phyloP scores from a whole-genome alignment of 2,888 invertebrate species.

The Erebia ligea region DNA sequence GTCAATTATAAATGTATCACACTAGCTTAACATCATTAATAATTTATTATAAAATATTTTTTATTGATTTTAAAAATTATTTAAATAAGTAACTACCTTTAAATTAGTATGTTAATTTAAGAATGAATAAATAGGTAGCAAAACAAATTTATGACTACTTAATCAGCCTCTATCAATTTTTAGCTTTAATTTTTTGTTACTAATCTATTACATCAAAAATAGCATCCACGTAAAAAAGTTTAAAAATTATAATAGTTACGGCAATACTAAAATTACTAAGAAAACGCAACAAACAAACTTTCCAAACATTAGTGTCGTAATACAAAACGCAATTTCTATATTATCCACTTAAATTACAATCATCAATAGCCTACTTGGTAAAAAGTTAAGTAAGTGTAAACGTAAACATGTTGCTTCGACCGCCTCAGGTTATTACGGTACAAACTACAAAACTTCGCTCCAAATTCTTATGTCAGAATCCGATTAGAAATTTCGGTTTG shows the following conservation, averaged over 20 bases:
- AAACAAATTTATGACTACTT: too few relatives aligned
- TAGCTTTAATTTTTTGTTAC: too few relatives aligned
- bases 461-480: slow-evolving; percentile 66
- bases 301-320: slow-evolving; percentile 8
- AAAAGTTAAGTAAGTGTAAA: slow-evolving; percentile 32
- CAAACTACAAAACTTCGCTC: slow-evolving; percentile 50
- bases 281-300: slow-evolving; percentile 7
- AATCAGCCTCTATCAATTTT: too few relatives aligned
- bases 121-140: too few relatives aligned
- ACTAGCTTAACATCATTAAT: too few relatives aligned
- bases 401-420: slow-evolving; percentile 29
- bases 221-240: too few relatives aligned
- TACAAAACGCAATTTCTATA: slow-evolving; percentile 29
- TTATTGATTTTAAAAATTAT: too few relatives aligned
- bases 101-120: too few relatives aligned
- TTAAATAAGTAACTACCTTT: too few relatives aligned
- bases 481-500: slow-evolving; percentile 70
- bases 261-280: slow-evolving; percentile 9
- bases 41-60: too few relatives aligned
- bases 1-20: too few relatives aligned
- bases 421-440: slow-evolving; percentile 70
- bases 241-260: background rate
- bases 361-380: slow-evolving; percentile 20
- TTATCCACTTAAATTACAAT: slow-evolving; percentile 35
- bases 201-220: too few relatives aligned